Base-by-base conservation (phyloP, 2,113 vertebrate genomes). In the Ceratotherium simum region DNA sequence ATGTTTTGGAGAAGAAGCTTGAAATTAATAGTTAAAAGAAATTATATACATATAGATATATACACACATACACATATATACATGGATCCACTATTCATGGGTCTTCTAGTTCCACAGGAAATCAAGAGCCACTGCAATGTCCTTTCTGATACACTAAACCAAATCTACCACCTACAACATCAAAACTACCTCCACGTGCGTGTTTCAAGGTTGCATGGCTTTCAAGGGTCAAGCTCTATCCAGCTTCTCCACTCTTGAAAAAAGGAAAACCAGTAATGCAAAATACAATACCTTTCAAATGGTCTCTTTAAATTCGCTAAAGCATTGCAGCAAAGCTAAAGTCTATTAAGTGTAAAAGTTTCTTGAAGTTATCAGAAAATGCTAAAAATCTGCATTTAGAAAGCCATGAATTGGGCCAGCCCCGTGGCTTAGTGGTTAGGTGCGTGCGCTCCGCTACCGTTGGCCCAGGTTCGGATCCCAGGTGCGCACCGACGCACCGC, bases 331-430 rank as follows among this genome's bases (percentile, higher is more conserved):
- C 39, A 88, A 96, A 88, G 60, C 8, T 36, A 64, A 81, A 86
- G 36, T 25, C 87, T 65, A 70, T 9, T 73, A 79, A 75, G 9
- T n/a, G 64, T 58, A 48, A 90, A 64, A 21, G 12, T 23, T 93
- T 78, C 20, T 79, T 27, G 20, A 90, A 62, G 29, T 46, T 79
- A 42, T 91, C 33, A 76, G 76, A 81, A 90, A 82, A 67, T 39
- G 10, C n/a, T 87, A 82, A 64, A 76, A 94, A 75, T 70, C 18
- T 60, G 31, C 80, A 95, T 96, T 85, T 62, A 81, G 54, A 92
- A 90, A 81, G 23, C 6, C 16, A 69, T 36, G 18, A 58, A n/a
- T n/a, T n/a, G n/a, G n/a, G n/a, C n/a, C n/a, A n/a, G n/a, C n/a
- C n/a, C n/a, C n/a, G n/a, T n/a, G n/a, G n/a, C n/a, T n/a, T n/a